These are phyloP conservation scores for Silurus aristotelis DNA, from an alignment of 2,797 vertebrate species.

Conservation along the genomic window DNA sequence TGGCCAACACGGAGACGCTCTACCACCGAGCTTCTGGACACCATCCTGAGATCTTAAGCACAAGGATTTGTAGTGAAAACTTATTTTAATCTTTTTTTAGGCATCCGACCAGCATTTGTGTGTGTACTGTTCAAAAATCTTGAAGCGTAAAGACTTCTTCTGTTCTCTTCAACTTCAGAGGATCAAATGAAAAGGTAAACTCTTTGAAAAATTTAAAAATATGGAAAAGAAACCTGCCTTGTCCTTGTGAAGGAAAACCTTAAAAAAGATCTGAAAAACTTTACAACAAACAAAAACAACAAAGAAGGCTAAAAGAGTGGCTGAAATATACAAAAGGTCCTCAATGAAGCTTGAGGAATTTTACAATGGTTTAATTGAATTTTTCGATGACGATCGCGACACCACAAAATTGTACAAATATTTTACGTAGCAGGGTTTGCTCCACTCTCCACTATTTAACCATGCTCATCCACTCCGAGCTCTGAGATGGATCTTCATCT, in stretches of 20 bases:
- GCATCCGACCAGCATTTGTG: background rate
- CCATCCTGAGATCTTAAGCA: constrained; percentile 32
- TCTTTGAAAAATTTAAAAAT: background rate
- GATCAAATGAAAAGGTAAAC: background rate
- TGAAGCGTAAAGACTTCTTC: background rate
- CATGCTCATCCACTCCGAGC: no score
- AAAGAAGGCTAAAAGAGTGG: background rate
- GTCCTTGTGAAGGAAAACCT: background rate
- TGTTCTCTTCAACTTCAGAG: background rate
- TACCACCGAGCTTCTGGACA: constrained; percentile 38
- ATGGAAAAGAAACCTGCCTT: background rate
- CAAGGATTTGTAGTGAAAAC: background rate
- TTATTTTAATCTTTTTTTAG: background rate
- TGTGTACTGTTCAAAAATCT: background rate
- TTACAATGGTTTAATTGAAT: no score
- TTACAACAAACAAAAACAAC: background rate
- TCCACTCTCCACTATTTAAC: no score
- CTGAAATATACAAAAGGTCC: background rate
- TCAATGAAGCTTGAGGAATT: background rate
- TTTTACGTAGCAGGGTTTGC: no score
- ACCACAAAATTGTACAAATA: no score
- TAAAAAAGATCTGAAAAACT: background rate
- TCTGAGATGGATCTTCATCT: no score
- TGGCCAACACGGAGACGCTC: constrained; percentile 42
- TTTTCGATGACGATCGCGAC: no score